Evolutionary conservation across 2,113 vertebrate genomes (phyloP), one percentile per base, ranked within the genome.

Genomic region (Psilopsiagon aymara): DNA sequence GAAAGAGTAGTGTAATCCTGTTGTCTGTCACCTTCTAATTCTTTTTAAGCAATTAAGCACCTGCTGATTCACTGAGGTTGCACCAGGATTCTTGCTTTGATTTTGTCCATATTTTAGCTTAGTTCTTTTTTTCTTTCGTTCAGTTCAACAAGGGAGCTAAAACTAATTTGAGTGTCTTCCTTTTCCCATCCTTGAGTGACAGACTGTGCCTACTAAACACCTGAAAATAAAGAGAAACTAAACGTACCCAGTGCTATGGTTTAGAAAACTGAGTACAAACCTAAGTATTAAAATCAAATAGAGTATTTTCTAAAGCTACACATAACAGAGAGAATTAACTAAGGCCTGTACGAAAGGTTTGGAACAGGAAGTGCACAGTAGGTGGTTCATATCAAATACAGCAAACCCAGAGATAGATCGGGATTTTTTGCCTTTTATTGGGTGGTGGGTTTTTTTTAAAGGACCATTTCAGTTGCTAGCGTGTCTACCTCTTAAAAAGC

Each of bases 11-110:
- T 74, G 17, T 68, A 91, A 92, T 75, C 73, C 75, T 91, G 84
- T 96, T 96, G 95, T 97, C 97, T 97, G 82, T 96, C 95, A 97
- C 86, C 80, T 95, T 96, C 97, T 97, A 70, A 84, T 95, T 97
- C 67, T 96, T 96, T 95, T 95, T 93, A 95, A 85, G 94, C 92
- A 97, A 97, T 98, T 98, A 98, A 96, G 86, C 92, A 91, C 94
- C 96, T 96, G 90, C 93, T 97, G 97, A 91, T 97, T 94, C 85
- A 82, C 39, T 90, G 91, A 94, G 44, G 37, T 97, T 95, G 76
- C 69, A 79, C 77, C 67, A 82, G 57, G 88, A 88, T 91, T 83
- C 95, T 96, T 91, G 74, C 96, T 98, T 96, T 90, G 70, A 96
- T 80, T 96, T 88, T 62, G 82, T 77, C 69, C 46, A 29, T 53